Evolutionary conservation across 1,140 invertebrate genomes (phyloP), one percentile per base, ranked within the genome.

Genomic region (Vollenhovia emeryi): DNA sequence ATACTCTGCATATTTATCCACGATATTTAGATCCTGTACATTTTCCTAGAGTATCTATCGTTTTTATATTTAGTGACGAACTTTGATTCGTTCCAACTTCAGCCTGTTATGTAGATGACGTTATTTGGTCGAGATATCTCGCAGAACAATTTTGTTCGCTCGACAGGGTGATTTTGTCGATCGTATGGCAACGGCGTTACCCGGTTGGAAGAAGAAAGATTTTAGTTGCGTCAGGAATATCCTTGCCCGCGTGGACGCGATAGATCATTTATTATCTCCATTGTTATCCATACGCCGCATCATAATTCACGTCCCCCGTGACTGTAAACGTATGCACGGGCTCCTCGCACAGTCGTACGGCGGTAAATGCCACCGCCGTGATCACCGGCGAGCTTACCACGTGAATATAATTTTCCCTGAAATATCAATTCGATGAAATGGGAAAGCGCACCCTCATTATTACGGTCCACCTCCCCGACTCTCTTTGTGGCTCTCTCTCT

Each of bases 261-360:
- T 24, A 55, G 36, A 40, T 69, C 78, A 71, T 82, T 82, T 82
- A 45, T 82, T 55, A 82, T 82, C 64, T 55, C 36, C 66, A 82
- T 82, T 82, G 78, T 82, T 71, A 82, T 57, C 64, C 36, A 27
- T 30, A 30, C 18, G 50, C 36, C 55, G 15, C 50, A 68, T 82
- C 78, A 82, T 71, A 82, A 82, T 71, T 82, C 78, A 82, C n/a
- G 66, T 82, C 78, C 27, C 18, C n/a, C 55, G n/a, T 78, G n/a
- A 24, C 66, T 57, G 33, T 36, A 40, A 79, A 79, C 50, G 50
- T 82, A 82, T 48, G 78, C 78, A 69, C 64, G 33, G 21, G 48
- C 3, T 68, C 45, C 60, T 48, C 43, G 13, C 30, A 66, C 9
- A 48, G 59, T 43, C 15, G 24, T 30, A 9, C 45, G 45, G n/a